phyloP scores from a whole-genome alignment of 2,113 vertebrate species.

The Hoplias malabaricus region DNA sequence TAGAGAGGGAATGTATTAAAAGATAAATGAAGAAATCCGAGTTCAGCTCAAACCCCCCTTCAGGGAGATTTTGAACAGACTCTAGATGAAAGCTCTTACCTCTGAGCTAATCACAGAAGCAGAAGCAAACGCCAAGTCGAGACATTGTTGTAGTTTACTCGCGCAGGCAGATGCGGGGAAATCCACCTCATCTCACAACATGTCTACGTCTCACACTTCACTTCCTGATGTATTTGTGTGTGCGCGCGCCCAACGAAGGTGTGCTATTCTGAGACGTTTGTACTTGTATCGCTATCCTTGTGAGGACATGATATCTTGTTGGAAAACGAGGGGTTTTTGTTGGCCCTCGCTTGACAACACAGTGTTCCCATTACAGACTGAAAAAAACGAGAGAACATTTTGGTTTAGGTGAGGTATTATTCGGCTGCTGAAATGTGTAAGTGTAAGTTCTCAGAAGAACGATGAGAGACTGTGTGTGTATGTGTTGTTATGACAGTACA shows the following conservation, averaged over 20 bases:
- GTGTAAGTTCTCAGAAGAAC: too few relatives aligned
- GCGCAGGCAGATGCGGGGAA: slow-evolving; percentile 26
- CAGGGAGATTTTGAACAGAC: not conserved
- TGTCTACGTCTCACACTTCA: not conserved
- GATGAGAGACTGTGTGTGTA: too few relatives aligned
- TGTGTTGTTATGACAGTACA: too few relatives aligned
- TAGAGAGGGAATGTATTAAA: not conserved
- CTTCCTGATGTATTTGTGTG: slow-evolving; percentile 12
- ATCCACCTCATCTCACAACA: not conserved
- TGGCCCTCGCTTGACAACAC: too few relatives aligned
- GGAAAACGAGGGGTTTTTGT: too few relatives aligned
- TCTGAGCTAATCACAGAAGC: not conserved
- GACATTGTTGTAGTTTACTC: not conserved
- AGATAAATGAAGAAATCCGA: not conserved
- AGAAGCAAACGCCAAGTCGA: not conserved
- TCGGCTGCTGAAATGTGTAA: too few relatives aligned
- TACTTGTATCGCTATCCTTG: too few relatives aligned
- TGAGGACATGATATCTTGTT: too few relatives aligned
- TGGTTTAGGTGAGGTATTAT: too few relatives aligned
- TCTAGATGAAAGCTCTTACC: not conserved
- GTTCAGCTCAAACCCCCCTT: not conserved
- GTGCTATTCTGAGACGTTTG: not conserved
- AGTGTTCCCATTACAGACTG: too few relatives aligned
- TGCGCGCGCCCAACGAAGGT: slow-evolving; percentile 17
- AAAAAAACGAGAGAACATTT: too few relatives aligned